Base-by-base conservation (phyloP, 2,888 invertebrate genomes). In the Athetis lepigone region DNA sequence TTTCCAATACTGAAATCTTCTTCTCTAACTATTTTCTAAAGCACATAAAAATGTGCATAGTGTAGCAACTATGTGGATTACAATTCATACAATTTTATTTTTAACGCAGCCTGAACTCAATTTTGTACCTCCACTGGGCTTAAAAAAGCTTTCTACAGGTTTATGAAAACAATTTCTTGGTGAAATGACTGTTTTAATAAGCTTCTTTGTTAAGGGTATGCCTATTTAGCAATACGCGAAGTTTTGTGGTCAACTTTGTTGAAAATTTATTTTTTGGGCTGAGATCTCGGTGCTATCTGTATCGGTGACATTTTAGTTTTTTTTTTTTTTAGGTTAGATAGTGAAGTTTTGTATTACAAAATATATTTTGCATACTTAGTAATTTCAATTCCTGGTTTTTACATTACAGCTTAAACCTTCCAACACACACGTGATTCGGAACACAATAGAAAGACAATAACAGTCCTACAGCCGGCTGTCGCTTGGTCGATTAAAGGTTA, bases 111-210 rank as follows among this genome's bases (percentile, higher is more conserved):
- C 76, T 9, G 47, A 76, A 79, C 80, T 81, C 75, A 82, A 87
- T 88, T 85, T 83, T 81, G 83, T 61, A 51, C 5, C 42, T 52
- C 60, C 78, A 77, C 74, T 55, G 59, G 65, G 81, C 81, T 81
- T 85, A 82, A 84, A 81, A 85, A 77, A 70, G 68, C 64, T 80
- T 78, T 70, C 73, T 58, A 56, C 59, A 61, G 70, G 74, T 84
- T 85, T 82, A 85, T 86, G 84, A 79, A 83, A 87, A 85, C 85
- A 83, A 85, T 89, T 84, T 87, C 86, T 84, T 63, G 45, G 77
- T 67, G 68, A 75, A 80, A 85, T 84, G 83, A 84, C 81, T 82
- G 79, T 84, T 86, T 86, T 88, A 87, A 88, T 87, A 87, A 87
- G 81, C 80, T 78, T 36, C 63, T 72, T 68, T 66, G 64, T 85